Evolutionary conservation across 2,888 invertebrate genomes (phyloP), one percentile per base, ranked within the genome.

Genomic region (Nomada goodeniana): DNA sequence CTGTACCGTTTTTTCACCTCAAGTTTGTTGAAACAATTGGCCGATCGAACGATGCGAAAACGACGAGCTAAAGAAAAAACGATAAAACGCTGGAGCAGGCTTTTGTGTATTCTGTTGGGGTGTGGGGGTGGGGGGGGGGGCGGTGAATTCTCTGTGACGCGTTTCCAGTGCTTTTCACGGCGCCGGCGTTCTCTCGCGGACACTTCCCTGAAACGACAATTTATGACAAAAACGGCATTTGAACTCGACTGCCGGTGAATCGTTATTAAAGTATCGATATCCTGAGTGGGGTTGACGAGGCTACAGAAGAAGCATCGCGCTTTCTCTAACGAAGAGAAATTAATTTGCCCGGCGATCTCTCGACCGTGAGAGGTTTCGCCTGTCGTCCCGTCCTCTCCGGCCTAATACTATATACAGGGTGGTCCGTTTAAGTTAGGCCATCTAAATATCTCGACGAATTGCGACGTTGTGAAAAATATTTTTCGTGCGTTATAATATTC

Each of bases 321-420:
- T 29, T n/a, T 29, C 68, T 29, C 57, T 75, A 65, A 81, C 74
- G 80, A 81, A 82, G 81, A 69, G 75, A 70, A 81, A 81, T 82
- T 76, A 81, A 81, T 81, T 68, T 63, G 71, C 15, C 36, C 70
- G 9, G 15, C 29, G 50, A 70, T 70, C 57, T 42, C 70, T 52
- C 36, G 9, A 26, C 52, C 23, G 11, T 13, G 36, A 7, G 15
- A 7, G 18, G 29, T 29, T 36, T 42, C 20, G 18, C 42, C 20
- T 0, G 9, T n/a, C 29, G 29, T 76, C 26, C 13, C 20, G 18
- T 11, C 29, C 59, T 64, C 53, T 47, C 36, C 63, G 53, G 50
- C 26, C 29, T 36, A 76, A 69, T 50, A 44, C 29, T 29, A 29
- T 29, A 29, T 7, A 29, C 29, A 29, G 7, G 29, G 29, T 29